phyloP scores from a whole-genome alignment of 1,140 invertebrate genomes.

The Zophobas atratus region DNA sequence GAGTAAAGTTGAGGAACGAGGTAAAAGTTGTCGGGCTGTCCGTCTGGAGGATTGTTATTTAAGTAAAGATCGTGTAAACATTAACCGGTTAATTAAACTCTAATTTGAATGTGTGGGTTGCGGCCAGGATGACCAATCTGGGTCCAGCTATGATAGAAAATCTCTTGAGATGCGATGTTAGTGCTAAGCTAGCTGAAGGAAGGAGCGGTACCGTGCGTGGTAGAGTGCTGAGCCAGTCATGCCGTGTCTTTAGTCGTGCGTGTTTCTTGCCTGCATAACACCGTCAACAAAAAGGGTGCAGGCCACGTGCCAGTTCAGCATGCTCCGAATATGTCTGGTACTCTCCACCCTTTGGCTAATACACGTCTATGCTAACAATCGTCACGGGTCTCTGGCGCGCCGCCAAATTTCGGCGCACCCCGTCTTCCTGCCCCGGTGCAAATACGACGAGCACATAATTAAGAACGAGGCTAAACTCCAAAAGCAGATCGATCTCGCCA shows the following conservation, averaged over 20 bases:
- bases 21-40: constrained; percentile 23
- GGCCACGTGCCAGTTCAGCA: constrained; percentile 34
- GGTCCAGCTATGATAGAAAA: constrained; percentile 58
- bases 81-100: constrained; percentile 56
- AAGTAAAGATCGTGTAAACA: constrained; percentile 55
- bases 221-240: constrained; percentile 58
- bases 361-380: constrained; percentile 33
- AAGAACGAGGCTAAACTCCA: constrained; percentile 74
- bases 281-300: constrained; percentile 29
- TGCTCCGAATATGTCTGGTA: constrained; percentile 13
- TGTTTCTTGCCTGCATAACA: constrained; percentile 43
- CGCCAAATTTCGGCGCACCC: constrained; percentile 19
- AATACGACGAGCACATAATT: constrained; percentile 73
- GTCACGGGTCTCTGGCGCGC: constrained; percentile 22
- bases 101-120: constrained; percentile 55
- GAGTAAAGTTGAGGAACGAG: constrained; percentile 20
- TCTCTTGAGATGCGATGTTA: constrained; percentile 54
- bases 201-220: constrained; percentile 57
- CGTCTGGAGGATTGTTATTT: constrained; percentile 26
- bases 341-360: constrained; percentile 14
- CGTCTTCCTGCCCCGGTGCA: constrained; percentile 67
- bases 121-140: constrained; percentile 54
- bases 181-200: constrained; percentile 56
- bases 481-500: constrained; percentile 72
- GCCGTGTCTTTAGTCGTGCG: constrained; percentile 55